These are phyloP conservation scores for Tyto alba DNA, from an alignment of 2,113 vertebrate genomes.

Conservation along the genomic window DNA sequence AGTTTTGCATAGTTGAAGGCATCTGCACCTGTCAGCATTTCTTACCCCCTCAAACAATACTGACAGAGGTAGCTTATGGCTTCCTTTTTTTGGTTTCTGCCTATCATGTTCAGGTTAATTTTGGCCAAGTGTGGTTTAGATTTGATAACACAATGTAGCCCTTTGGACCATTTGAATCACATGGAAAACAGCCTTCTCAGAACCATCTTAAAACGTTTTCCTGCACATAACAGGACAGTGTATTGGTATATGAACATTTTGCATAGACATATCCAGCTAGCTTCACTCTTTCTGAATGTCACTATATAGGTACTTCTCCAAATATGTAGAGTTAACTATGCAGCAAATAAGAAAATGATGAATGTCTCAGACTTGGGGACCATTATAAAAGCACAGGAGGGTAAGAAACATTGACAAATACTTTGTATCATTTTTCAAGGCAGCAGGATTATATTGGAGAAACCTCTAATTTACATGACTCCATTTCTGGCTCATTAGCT, in stretches of 20 bases:
- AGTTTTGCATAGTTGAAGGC: background rate
- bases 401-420: background rate
- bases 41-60: background rate
- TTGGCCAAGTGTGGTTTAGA: background rate
- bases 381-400: background rate
- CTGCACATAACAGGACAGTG: background rate
- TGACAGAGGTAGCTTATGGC: background rate
- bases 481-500: background rate
- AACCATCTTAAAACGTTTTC: background rate
- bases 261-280: background rate
- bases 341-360: background rate
- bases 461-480: background rate
- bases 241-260: background rate
- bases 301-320: background rate
- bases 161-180: background rate
- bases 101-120: background rate
- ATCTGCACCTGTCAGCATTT: background rate
- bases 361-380: background rate
- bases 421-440: background rate
- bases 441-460: background rate
- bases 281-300: background rate
- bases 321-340: background rate
- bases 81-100: background rate
- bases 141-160: background rate
- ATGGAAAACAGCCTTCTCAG: background rate